These are phyloP conservation scores for Vicugna pacos DNA, from an alignment of 2,113 vertebrate species.

Conservation along the genomic window DNA sequence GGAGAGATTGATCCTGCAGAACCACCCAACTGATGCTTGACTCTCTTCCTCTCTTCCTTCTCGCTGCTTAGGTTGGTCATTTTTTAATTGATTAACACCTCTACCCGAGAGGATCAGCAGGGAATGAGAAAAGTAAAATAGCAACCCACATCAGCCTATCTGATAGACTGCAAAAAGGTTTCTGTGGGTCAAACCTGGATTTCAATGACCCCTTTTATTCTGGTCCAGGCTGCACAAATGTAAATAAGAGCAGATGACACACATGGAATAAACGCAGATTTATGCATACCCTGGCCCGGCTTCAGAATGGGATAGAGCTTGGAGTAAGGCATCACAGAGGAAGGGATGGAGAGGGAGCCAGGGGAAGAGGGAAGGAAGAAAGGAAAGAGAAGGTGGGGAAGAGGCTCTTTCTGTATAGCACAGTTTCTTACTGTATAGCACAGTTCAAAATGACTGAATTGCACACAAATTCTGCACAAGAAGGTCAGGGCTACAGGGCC, in stretches of 20 bases:
- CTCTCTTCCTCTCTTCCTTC: constrained; percentile 16
- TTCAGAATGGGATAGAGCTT: background rate
- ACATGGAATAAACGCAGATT: background rate
- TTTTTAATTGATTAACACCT: constrained; percentile 60
- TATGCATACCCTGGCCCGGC: background rate
- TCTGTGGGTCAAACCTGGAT: constrained; percentile 26
- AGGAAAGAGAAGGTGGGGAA: background rate
- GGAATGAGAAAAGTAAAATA: constrained; percentile 21
- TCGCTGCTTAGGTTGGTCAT: constrained; percentile 26
- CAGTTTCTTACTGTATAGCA: no score
- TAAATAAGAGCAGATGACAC: constrained; percentile 21
- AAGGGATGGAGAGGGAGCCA: background rate
- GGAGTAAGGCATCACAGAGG: background rate
- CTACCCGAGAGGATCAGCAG: background rate
- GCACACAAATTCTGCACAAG: background rate
- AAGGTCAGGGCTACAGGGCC: background rate
- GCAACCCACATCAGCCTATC: constrained; percentile 7
- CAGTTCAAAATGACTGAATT: background rate
- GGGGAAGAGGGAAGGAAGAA: background rate
- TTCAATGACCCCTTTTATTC: background rate
- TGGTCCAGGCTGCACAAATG: background rate
- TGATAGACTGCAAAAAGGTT: constrained; percentile 33
- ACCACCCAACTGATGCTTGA: constrained; percentile 28
- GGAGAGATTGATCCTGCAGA: constrained; percentile 51
- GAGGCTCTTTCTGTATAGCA: background rate